Evolutionary conservation across 2,113 vertebrate species (phyloP).

Genomic region (Leptocoma aspasia): DNA sequence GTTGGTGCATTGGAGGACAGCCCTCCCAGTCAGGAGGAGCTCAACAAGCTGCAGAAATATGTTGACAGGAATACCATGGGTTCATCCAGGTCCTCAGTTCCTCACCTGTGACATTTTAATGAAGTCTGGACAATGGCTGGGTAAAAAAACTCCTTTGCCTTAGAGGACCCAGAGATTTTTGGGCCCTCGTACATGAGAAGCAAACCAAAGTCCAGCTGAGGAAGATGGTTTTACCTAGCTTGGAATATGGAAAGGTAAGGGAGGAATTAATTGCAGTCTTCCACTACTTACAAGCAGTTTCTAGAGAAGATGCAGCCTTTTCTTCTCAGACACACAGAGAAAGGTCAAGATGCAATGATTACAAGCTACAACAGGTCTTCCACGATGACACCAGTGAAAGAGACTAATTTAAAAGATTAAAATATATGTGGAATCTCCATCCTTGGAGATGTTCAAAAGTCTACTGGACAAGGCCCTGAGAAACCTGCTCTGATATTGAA

Average conservation of each 20-base stretch:
- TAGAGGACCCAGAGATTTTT: background rate
- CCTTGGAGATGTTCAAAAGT: background rate
- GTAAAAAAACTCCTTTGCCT: background rate
- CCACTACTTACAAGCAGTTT: background rate
- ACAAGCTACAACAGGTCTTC: background rate
- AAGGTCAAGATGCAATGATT: background rate
- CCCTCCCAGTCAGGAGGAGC: background rate
- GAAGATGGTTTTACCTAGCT: background rate
- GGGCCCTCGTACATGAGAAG: background rate
- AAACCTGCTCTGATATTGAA: background rate
- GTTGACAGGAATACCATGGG: background rate
- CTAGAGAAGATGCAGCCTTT: background rate
- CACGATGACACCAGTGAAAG: background rate
- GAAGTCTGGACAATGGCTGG: background rate
- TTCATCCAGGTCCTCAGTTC: background rate
- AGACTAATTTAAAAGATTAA: background rate
- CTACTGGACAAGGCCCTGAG: background rate
- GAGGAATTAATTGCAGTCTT: background rate
- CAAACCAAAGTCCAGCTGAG: background rate
- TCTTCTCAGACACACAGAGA: background rate
- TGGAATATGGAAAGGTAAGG: background rate
- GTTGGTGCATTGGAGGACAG: accelerated
- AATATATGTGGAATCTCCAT: background rate
- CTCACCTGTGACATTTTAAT: background rate
- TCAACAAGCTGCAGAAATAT: background rate